Conservation (phyloP, 2,797 vertebrate genomes). For the Coendou prehensilis region DNA sequence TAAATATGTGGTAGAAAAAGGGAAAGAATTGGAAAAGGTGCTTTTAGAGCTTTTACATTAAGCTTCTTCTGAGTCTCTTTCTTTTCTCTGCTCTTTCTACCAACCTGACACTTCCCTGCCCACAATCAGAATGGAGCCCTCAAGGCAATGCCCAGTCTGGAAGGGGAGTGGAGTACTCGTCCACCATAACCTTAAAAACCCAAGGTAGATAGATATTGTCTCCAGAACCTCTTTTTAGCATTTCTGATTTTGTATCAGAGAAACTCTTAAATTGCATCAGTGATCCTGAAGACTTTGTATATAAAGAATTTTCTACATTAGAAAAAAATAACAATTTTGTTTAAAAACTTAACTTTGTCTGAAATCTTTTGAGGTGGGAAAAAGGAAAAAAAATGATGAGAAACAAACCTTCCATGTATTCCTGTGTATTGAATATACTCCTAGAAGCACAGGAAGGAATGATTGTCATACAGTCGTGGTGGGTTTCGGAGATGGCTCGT, state of each 20-base stretch:
- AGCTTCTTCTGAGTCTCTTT: neutral
- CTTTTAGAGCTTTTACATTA: constrained; percentile 20
- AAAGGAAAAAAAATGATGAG: constrained; percentile 61
- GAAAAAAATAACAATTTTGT: neutral
- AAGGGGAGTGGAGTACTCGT: neutral
- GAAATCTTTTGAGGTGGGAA: constrained; percentile 53
- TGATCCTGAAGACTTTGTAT: neutral
- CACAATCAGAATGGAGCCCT: neutral
- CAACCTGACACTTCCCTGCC: neutral
- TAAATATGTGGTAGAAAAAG: neutral
- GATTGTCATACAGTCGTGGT: constrained; percentile 83
- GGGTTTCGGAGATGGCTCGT: constrained; percentile 83
- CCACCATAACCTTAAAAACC: neutral
- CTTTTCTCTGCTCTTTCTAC: neutral
- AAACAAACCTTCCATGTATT: constrained; percentile 82
- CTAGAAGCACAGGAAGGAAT: constrained; percentile 80
- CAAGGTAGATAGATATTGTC: neutral
- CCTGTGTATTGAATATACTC: constrained; percentile 84
- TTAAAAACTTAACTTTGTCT: neutral
- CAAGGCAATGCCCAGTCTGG: neutral
- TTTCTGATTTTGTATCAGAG: constrained; percentile 29
- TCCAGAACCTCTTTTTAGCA: neutral
- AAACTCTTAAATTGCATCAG: neutral
- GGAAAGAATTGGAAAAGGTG: neutral
- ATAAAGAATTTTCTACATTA: constrained; percentile 40